Evolutionary conservation across 2,113 vertebrate genomes (phyloP), one percentile per base, ranked within the genome.

Genomic region (Vidua macroura): DNA sequence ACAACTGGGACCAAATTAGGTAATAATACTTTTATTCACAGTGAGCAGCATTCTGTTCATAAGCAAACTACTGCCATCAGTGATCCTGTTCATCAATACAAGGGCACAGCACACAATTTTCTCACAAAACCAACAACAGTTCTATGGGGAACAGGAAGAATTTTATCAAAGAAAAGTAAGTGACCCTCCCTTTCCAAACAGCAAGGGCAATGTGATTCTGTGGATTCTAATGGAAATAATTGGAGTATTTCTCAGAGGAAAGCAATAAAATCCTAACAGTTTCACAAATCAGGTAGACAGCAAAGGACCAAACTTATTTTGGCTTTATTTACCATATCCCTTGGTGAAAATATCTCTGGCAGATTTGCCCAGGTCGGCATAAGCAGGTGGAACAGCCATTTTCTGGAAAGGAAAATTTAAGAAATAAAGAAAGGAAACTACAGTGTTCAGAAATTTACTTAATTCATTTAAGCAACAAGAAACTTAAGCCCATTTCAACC

Each of bases 291-390:
- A 15, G 39, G 23, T 7, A 91, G 20, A 28, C 10, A 74, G 13
- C 7, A 14, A 78, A 81, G 51, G 43, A 53, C 7, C 31, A 60
- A 55, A 88, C 16, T 73, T 59, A 52, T 76, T 62, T 69, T 56
- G 6, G 23, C 18, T 53, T 88, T 95, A 97, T 96, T 99, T 97
- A 99, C 99, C 99, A 19, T 99, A 99, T 97, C 99, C 99, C 93
- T 99, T 99, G 95, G 98, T 99, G 97, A 99, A 99, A 96, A 99
- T 97, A 90, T 99, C 99, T 96, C 98, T 98, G 97, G 99, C 99
- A 58, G 99, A 98, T 96, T 99, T 99, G 97, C 99, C 99, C 92
- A 99, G 98, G 96, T 99, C 99, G 69, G 97, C 96, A 20, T 99
- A 99, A 37, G 98, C 98, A 85, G 99, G 99, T 96, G 99, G 99